Base-by-base conservation (phyloP, 2,113 vertebrate species). In the Phainopepla nitens region DNA sequence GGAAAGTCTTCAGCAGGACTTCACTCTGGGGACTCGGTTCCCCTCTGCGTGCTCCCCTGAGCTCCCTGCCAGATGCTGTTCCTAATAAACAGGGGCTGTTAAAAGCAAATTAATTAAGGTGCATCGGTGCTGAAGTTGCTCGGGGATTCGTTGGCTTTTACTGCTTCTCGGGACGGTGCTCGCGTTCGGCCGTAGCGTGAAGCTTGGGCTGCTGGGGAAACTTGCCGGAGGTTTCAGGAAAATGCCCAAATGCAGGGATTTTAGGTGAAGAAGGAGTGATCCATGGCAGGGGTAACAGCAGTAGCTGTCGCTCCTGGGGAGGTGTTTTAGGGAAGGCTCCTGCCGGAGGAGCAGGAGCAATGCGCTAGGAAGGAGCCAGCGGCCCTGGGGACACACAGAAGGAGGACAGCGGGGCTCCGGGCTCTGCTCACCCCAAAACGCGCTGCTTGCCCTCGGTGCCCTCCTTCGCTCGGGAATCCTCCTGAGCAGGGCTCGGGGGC, bases 41-140 rank as follows among this genome's bases (percentile, higher is more conserved):
- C 22, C 12, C 31, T 71, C 22, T 1, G 6, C 39, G 41, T 3
- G 60, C 19, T 79, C 22, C 4, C 5, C 9, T 22, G 84, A 64
- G 93, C 64, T 91, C 42, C 66, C 61, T 10, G 35, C 20, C 85
- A 86, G 95, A 64, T 81, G 82, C 73, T 65, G 54, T 2, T 45
- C 7, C 27, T 70, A 62, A 83, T 92, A 62, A 96, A 83, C 3
- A 41, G 20, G 11, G 61, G 24, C 13, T 36, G 69, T 94, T 94
- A 92, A 90, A 85, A 82, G 78, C 44, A 64, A 65, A 92, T 94
- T 83, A 78, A 91, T 93, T 81, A 78, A 91, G 69, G 69, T 36
- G 77, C 56, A 28, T 57, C 25, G 4, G 57, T 23, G 95, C 88
- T 58, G 89, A 31, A 93, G 80, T 68, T 56, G 65, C 72, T 73